Base-by-base conservation (phyloP, 2,888 invertebrate species). In the Dryocosmus kuriphilus region DNA sequence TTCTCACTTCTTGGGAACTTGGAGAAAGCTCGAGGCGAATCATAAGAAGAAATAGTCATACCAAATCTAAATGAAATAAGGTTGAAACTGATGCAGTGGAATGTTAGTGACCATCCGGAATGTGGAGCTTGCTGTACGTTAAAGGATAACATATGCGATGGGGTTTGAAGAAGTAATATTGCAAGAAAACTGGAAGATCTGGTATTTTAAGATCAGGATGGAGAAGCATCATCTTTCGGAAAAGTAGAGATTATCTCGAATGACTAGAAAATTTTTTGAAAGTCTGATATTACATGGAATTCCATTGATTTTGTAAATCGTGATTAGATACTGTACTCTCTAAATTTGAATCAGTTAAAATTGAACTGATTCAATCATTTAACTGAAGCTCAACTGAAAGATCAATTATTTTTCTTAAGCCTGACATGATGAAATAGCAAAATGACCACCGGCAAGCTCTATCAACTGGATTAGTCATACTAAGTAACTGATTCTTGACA, bases 161-260 rank as follows among this genome's bases (percentile, higher is more conserved):
- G 30, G 35, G 32, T 71, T 71, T 51, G 46, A 51, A 71, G 51
- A 51, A 71, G 71, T 27, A 71, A 71, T 71, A 51, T 51, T 51
- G 46, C 19, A 51, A 71, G 67, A 46, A 67, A 67, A 67, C 67
- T 67, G 67, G 67, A 67, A 71, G 30, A 71, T 71, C 51, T 71
- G n/a, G 51, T 51, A 51, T 51, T 51, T 51, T 51, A 51, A 19
- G 51, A 46, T 46, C 19, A 46, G 1, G 46, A 46, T 38, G 11
- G 14, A 38, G 11, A 14, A 0, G 38, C 16, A 41, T 16, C 41
- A 16, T 41, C 41, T 41, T 16, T 41, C 16, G 16, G 16, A 16
- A 41, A 16, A 41, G 16, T 16, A 41, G 41, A 41, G 16, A 16
- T 51, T n/a, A 51, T 51, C n/a, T 51, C 7, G 8, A 51, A n/a